These are phyloP conservation scores for Synanthedon tipuliformis DNA, from an alignment of 2,888 invertebrate genomes.

Conservation along the genomic window DNA sequence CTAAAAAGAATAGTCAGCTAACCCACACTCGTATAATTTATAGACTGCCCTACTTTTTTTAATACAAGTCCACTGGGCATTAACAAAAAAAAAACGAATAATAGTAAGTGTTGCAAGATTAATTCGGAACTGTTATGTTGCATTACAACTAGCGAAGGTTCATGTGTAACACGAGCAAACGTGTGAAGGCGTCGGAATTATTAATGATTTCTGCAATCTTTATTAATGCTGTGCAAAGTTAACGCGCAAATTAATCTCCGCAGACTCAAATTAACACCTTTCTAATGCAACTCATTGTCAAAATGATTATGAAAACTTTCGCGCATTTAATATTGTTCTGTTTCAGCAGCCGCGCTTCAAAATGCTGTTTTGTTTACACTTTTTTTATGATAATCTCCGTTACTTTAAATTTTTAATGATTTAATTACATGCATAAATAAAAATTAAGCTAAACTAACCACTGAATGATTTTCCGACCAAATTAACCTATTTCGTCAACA, in stretches of 20 bases:
- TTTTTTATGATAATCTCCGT: no score
- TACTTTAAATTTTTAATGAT: no score
- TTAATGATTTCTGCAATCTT: not conserved
- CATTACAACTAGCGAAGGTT: not conserved
- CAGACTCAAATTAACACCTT: not conserved
- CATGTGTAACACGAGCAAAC: not conserved
- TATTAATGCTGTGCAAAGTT: not conserved
- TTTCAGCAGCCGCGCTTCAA: not conserved
- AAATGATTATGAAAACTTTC: not conserved
- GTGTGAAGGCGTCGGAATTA: not conserved
- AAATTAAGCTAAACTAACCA: no score
- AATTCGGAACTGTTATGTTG: conserved; percentile 1
- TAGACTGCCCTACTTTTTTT: conserved; percentile 49
- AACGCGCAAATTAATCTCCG: not conserved
- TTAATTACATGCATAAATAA: no score
- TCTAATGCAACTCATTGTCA: not conserved
- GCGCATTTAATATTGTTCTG: not conserved
- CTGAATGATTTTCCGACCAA: no score
- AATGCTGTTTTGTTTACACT: no score
- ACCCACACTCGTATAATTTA: conserved; percentile 41
- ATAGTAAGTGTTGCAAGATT: conserved; percentile 2
- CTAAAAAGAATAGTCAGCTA: conserved; percentile 42
- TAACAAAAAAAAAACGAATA: not conserved
- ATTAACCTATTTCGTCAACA: no score
- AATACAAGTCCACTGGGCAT: conserved; percentile 24